Conservation (phyloP, 2,797 vertebrate species). For the Malacoctenus gilli region DNA sequence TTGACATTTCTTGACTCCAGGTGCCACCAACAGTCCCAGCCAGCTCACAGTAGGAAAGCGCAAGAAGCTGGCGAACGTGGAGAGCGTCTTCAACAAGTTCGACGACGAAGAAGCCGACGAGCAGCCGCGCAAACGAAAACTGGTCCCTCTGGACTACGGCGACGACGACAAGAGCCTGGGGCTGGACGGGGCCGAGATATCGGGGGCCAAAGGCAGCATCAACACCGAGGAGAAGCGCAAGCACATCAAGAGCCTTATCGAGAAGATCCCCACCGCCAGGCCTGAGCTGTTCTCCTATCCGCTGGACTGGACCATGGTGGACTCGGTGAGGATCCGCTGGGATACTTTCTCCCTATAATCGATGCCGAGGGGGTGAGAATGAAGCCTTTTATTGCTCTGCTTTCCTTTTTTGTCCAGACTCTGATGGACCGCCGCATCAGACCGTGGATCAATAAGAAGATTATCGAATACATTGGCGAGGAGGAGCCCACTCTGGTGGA, state of each 20-base stretch:
- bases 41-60: conserved; percentile 92
- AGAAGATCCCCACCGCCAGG: conserved; percentile 98
- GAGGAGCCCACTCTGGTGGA: conserved; percentile 97
- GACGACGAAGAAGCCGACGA: conserved; percentile 97
- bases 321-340: conserved; percentile 74
- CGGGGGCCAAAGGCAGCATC: conserved; percentile 86
- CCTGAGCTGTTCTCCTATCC: conserved; percentile 98
- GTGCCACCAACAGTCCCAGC: conserved; percentile 92
- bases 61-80: conserved; percentile 92
- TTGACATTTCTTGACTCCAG: no score
- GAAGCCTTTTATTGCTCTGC: background rate
- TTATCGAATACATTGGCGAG: conserved; percentile 99
- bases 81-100: conserved; percentile 98
- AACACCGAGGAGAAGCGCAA: conserved; percentile 99
- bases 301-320: conserved; percentile 90
- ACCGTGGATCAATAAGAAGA: conserved; percentile 99
- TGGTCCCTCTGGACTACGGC: conserved; percentile 96
- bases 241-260: conserved; percentile 98
- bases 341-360: no score
- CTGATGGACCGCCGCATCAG: conserved; percentile 97
- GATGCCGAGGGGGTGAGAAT: background rate
- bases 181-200: conserved; percentile 70
- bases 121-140: conserved; percentile 94
- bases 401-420: conserved; percentile 80
- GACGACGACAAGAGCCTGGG: conserved; percentile 92